Percentiles rank a stretch among this genome's conserved stretches.
These are phyloP conservation scores for Bujurquina vittata DNA, from an alignment of 2,113 vertebrate species.

Conservation along the genomic window DNA sequence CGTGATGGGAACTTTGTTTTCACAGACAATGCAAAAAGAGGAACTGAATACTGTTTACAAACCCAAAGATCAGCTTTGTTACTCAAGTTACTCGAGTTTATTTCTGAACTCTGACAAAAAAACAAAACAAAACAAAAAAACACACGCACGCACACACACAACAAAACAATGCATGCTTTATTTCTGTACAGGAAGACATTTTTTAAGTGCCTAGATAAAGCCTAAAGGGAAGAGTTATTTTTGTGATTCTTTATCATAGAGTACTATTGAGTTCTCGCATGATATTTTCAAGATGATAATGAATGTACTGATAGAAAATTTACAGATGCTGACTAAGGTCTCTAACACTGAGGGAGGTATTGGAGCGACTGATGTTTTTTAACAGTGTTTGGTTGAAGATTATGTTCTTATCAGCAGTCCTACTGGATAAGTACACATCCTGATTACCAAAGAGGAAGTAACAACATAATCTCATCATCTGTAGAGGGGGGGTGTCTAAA, in stretches of 20 bases:
- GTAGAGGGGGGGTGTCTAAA: too few species aligned
- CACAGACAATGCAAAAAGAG: conserved; percentile 59
- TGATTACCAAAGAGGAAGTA: conserved; percentile 72
- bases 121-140: not conserved
- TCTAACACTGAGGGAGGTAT: conserved; percentile 42
- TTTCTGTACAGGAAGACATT: conserved; percentile 87
- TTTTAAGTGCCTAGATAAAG: conserved; percentile 88
- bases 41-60: conserved; percentile 82
- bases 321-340: conserved; percentile 44
- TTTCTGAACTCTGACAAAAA: conserved; percentile 49
- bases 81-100: conserved; percentile 60
- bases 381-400: conserved; percentile 31
- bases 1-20: conserved; percentile 8
- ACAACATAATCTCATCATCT: conserved; percentile 56
- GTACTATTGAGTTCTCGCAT: conserved; percentile 19
- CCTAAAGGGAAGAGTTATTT: conserved; percentile 74
- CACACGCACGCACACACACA: conserved; percentile 27
- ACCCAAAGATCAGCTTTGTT: conserved; percentile 88
- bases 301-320: conserved; percentile 54
- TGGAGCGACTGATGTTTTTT: conserved; percentile 1
- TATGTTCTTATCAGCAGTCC: conserved; percentile 54
- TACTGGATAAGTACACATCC: conserved; percentile 45
- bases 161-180: conserved; percentile 83
- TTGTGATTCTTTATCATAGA: conserved; percentile 84
- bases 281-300: conserved; percentile 32